Evolutionary conservation across 2,113 vertebrate genomes (phyloP).

Genomic region (Mastomys coucha): DNA sequence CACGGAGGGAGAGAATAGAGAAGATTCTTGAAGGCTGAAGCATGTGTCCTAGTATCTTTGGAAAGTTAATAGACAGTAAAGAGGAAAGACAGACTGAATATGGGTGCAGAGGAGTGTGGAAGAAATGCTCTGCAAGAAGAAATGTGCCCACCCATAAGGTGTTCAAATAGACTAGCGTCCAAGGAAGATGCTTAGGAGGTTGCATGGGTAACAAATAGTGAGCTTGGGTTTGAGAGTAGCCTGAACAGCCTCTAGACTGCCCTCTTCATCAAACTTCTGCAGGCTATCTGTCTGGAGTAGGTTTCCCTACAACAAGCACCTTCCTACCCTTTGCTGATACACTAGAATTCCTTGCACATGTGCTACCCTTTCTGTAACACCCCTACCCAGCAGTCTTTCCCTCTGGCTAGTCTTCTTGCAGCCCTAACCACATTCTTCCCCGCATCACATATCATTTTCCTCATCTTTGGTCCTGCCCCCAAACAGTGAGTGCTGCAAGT

Average conservation of each 20-base stretch:
- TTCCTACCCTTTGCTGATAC: background rate
- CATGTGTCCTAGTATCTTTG: background rate
- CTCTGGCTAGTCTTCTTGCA: background rate
- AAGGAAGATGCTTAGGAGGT: background rate
- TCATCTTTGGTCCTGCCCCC: background rate
- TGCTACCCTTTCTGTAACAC: background rate
- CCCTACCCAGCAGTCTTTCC: background rate
- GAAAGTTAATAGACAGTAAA: rapidly evolving
- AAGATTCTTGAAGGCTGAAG: background rate
- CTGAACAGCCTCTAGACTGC: background rate
- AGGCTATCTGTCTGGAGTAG: background rate
- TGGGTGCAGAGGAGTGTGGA: background rate
- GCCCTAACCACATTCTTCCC: background rate
- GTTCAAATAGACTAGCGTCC: background rate
- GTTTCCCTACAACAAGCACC: background rate
- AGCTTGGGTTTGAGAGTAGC: too few species aligned
- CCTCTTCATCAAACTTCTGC: background rate
- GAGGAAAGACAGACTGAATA: background rate
- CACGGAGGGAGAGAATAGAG: background rate
- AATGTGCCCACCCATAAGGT: too few species aligned
- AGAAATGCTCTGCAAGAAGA: background rate
- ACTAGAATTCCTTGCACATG: background rate
- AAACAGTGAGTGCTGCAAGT: background rate
- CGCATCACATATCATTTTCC: rapidly evolving
- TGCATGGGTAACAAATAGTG: background rate